Evolutionary conservation across 2,113 vertebrate species (phyloP).

Genomic region (Sphyrna mokarran): DNA sequence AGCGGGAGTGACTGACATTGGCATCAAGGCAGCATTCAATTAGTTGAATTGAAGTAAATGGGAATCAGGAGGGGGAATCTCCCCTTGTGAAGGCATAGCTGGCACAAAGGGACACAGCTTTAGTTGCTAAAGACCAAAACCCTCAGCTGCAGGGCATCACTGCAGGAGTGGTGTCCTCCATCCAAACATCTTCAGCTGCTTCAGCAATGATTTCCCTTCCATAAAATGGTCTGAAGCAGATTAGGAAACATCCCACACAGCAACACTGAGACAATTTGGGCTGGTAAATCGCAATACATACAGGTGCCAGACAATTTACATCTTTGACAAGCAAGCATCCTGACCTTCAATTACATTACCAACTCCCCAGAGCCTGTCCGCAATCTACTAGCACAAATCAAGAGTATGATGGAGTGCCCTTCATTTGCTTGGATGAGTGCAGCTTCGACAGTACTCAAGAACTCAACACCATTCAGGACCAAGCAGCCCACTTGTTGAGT

Average conservation of each 20-base stretch:
- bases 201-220: no score
- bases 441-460: neutral
- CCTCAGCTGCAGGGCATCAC: no score
- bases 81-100: no score
- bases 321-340: neutral
- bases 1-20: no score
- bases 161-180: no score
- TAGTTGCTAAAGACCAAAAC: no score
- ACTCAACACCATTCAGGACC: neutral
- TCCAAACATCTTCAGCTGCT: no score
- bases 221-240: neutral
- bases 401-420: neutral
- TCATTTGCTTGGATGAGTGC: neutral
- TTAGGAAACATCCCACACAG: neutral
- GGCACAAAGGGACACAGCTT: no score
- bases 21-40: no score
- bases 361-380: neutral
- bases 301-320: neutral
- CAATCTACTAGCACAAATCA: neutral
- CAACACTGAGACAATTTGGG: neutral
- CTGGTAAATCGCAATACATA: no score
- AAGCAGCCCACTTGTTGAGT: neutral
- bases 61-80: no score
- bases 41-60: no score
- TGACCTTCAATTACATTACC: neutral